A percentile compares a stretch with the other conserved stretches of the same genome.
phyloP scores from a whole-genome alignment of 2,797 vertebrate genomes.

The Rhyacichthys aspro region DNA sequence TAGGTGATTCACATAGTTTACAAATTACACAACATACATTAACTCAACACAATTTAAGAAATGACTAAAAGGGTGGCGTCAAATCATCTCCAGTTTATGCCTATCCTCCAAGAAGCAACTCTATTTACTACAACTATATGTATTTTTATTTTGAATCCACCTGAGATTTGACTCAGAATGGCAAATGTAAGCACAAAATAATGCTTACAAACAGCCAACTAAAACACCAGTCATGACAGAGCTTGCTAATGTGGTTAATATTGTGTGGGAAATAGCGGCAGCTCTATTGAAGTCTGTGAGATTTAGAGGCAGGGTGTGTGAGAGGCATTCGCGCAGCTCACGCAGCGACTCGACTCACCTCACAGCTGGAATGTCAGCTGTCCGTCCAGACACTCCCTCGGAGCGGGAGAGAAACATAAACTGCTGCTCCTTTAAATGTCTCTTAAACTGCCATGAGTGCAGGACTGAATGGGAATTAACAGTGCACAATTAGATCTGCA shows the following conservation, averaged over 20 bases:
- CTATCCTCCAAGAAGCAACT: neutral
- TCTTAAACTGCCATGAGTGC: slow-evolving; percentile 51
- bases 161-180: neutral
- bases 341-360: slow-evolving; percentile 78
- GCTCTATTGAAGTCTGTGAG: slow-evolving; percentile 61
- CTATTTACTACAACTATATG: neutral
- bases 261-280: slow-evolving; percentile 59
- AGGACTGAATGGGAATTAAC: slow-evolving; percentile 31
- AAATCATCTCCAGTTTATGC: slow-evolving; percentile 8
- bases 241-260: slow-evolving; percentile 43
- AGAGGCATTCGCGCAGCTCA: slow-evolving; percentile 71
- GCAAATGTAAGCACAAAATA: slow-evolving; percentile 20
- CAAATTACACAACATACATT: slow-evolving; percentile 52
- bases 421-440: slow-evolving; percentile 66
- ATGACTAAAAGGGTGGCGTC: slow-evolving; percentile 34
- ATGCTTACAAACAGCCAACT: slow-evolving; percentile 13
- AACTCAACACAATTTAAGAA: slow-evolving; percentile 39
- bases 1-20: slow-evolving; percentile 58
- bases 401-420: slow-evolving; percentile 65
- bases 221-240: slow-evolving; percentile 45
- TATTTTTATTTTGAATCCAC: slow-evolving; percentile 10
- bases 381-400: slow-evolving; percentile 76
- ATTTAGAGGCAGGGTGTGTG: slow-evolving; percentile 76
- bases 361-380: slow-evolving; percentile 84
- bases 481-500: neutral